These are phyloP conservation scores for Hirtodrosophila alboralis DNA, from an alignment of 2,888 invertebrate species.

Conservation along the genomic window DNA sequence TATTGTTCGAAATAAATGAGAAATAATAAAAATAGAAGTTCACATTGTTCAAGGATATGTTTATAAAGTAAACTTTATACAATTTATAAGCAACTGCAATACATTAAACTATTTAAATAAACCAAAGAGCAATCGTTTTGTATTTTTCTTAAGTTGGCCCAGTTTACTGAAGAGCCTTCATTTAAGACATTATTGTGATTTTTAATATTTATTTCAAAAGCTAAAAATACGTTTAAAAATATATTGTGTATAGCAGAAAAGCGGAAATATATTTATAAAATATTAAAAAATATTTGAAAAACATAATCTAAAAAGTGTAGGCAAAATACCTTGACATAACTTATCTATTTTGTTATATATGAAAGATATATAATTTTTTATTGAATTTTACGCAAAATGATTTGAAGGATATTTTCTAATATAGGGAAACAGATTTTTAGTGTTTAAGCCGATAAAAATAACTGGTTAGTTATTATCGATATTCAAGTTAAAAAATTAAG, in stretches of 20 bases:
- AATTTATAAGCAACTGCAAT: conserved; percentile 14
- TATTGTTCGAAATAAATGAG: conserved; percentile 21
- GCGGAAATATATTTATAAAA: conserved; percentile 7
- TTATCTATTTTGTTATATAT: too few relatives aligned
- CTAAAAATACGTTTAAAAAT: conserved; percentile 4
- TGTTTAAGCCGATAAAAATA: too few relatives aligned
- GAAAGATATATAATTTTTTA: too few relatives aligned
- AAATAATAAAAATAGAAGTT: conserved; percentile 21
- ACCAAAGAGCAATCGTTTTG: conserved; percentile 26
- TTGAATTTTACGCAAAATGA: too few relatives aligned
- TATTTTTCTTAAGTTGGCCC: conserved; percentile 1
- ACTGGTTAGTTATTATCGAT: too few relatives aligned
- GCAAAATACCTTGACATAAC: too few relatives aligned
- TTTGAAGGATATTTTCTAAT: too few relatives aligned
- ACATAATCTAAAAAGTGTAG: too few relatives aligned
- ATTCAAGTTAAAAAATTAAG: too few relatives aligned
- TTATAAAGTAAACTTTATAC: conserved; percentile 8
- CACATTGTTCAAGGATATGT: conserved; percentile 38
- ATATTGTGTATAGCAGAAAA: conserved; percentile 6
- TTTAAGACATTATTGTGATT: conserved; percentile 5
- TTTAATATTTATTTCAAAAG: conserved; percentile 9
- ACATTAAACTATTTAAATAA: conserved; percentile 17
- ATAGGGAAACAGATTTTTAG: too few relatives aligned
- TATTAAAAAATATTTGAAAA: too few relatives aligned
- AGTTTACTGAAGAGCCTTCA: conserved; percentile 45